phyloP scores from a whole-genome alignment of 1,140 invertebrate genomes.

The Zaprionus nigranus region DNA sequence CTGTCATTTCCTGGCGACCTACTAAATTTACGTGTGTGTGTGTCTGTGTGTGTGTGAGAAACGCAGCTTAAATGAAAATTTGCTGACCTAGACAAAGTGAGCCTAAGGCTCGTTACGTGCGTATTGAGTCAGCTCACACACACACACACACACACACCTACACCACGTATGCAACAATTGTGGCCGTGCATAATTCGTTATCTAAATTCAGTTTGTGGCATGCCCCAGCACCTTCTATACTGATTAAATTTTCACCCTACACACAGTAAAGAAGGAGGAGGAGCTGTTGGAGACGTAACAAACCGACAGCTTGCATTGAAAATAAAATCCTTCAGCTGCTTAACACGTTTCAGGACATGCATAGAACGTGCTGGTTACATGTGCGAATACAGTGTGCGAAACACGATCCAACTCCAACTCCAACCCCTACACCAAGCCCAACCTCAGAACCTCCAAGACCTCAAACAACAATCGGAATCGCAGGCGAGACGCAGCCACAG shows the following conservation, averaged over 20 bases:
- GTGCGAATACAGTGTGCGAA: conserved; percentile 17
- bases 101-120: conserved; percentile 57
- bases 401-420: neutral
- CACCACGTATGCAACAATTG: conserved; percentile 67
- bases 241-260: conserved; percentile 69
- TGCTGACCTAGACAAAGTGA: conserved; percentile 70
- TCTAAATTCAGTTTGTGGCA: conserved; percentile 77
- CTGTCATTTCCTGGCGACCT: conserved; percentile 78
- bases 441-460: neutral
- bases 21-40: conserved; percentile 59
- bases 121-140: conserved; percentile 18
- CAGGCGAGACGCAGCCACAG: neutral
- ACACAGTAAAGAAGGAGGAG: conserved; percentile 8
- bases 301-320: conserved; percentile 63
- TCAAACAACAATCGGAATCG: conserved; percentile 3
- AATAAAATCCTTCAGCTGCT: conserved; percentile 64
- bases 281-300: neutral
- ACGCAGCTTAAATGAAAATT: conserved; percentile 70
- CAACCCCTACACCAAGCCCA: neutral
- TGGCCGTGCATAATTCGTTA: conserved; percentile 76
- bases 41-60: conserved; percentile 22
- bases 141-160: neutral
- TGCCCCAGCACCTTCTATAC: conserved; percentile 59
- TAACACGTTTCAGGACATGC: conserved; percentile 76
- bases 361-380: conserved; percentile 71